These are phyloP conservation scores for Meandrusa payeni DNA, from an alignment of 2,888 invertebrate genomes.

Conservation along the genomic window DNA sequence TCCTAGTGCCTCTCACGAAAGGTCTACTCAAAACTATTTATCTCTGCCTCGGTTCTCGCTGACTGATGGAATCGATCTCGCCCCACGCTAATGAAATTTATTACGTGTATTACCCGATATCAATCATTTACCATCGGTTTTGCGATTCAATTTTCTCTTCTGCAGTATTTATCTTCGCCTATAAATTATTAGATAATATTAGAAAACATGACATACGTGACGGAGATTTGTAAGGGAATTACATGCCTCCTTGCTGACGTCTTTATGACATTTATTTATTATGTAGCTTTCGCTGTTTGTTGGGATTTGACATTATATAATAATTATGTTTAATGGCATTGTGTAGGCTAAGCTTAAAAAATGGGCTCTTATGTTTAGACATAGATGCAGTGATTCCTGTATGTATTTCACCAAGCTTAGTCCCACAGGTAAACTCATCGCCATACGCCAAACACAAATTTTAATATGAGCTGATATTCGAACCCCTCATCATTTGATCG, in stretches of 20 bases:
- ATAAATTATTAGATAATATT: constrained; percentile 17
- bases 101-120: constrained; percentile 21
- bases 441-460: no score
- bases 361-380: no score
- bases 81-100: constrained; percentile 19
- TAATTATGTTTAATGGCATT: no score
- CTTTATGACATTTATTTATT: background rate
- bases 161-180: constrained; percentile 7
- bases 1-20: constrained; percentile 9
- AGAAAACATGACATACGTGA: constrained; percentile 7
- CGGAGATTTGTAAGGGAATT: background rate
- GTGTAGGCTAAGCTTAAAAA: no score
- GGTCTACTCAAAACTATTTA: constrained; percentile 15
- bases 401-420: no score
- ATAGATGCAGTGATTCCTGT: no score
- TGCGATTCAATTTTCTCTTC: constrained; percentile 18
- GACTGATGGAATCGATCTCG: constrained; percentile 14
- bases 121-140: constrained; percentile 15
- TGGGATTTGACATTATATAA: no score
- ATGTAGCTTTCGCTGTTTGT: no score
- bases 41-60: constrained; percentile 14
- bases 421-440: no score
- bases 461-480: no score
- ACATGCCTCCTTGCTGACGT: background rate
- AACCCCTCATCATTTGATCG: no score